A percentile compares a stretch with the other conserved stretches of the same genome.
phyloP scores from a whole-genome alignment of 2,113 vertebrate genomes.

The Melanocharis versteri region DNA sequence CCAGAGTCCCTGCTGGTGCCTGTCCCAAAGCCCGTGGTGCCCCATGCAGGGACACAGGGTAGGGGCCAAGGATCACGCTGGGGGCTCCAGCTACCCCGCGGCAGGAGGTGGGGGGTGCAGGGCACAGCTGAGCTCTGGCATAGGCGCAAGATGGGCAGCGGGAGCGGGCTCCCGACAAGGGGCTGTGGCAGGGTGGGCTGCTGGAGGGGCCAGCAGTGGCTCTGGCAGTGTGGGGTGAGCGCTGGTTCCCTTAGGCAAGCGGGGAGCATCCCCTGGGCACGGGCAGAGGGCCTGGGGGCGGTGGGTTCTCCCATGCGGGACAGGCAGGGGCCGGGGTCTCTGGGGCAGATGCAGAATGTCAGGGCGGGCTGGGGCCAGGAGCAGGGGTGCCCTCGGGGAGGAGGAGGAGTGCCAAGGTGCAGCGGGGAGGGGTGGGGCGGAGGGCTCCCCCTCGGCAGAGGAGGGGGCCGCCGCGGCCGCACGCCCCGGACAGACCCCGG shows the following conservation, averaged over 20 bases:
- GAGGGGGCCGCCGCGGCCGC: neutral
- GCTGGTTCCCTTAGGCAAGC: neutral
- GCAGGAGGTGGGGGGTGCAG: neutral
- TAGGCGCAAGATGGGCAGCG: neutral
- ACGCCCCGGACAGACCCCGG: neutral
- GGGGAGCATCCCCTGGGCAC: neutral
- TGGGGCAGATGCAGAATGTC: neutral
- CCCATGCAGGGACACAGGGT: neutral
- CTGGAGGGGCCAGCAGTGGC: neutral
- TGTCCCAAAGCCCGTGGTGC: fast-evolving
- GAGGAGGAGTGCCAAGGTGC: neutral
- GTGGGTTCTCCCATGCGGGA: neutral
- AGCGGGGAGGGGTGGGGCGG: no score
- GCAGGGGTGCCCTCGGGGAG: neutral
- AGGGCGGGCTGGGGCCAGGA: neutral
- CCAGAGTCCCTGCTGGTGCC: neutral
- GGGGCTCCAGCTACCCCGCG: neutral
- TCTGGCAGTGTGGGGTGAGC: neutral
- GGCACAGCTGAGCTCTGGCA: neutral
- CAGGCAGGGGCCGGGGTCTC: neutral
- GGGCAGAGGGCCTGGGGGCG: neutral
- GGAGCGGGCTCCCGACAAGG: neutral
- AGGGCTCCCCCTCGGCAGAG: no score
- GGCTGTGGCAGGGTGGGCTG: neutral
- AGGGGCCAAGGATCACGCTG: neutral